phyloP scores from a whole-genome alignment of 2,888 invertebrate genomes.

The Metacarcinus magister region DNA sequence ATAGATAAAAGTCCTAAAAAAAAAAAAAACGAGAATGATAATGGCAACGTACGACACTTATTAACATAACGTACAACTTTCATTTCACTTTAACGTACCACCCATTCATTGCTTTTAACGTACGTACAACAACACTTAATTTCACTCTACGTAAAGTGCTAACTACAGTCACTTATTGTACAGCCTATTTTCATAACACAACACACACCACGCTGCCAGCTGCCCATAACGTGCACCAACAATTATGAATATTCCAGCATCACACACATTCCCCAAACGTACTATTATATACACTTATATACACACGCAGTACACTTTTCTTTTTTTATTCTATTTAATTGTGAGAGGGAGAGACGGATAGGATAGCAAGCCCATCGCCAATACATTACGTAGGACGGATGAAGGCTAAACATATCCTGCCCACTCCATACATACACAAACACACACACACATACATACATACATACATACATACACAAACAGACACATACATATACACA shows the following conservation, averaged over 20 bases:
- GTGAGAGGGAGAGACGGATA: no score
- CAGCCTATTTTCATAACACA: background rate
- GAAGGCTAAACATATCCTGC: no score
- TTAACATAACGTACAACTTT: conserved; percentile 14
- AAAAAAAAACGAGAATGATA: background rate
- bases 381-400: no score
- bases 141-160: background rate
- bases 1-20: background rate
- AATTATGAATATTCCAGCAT: background rate
- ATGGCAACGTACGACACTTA: background rate
- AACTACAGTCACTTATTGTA: background rate
- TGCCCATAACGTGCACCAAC: background rate
- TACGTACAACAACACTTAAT: background rate
- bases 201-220: background rate
- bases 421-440: no score
- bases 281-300: background rate
- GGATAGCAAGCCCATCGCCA: no score
- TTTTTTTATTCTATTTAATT: no score
- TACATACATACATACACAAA: background rate
- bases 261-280: background rate
- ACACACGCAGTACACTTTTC: background rate
- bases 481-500: conserved; percentile 10
- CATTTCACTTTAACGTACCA: background rate
- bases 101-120: background rate
- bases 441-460: conserved; percentile 6